These are phyloP conservation scores for Synergus gifuensis DNA, from an alignment of 2,888 invertebrate genomes.

Conservation along the genomic window DNA sequence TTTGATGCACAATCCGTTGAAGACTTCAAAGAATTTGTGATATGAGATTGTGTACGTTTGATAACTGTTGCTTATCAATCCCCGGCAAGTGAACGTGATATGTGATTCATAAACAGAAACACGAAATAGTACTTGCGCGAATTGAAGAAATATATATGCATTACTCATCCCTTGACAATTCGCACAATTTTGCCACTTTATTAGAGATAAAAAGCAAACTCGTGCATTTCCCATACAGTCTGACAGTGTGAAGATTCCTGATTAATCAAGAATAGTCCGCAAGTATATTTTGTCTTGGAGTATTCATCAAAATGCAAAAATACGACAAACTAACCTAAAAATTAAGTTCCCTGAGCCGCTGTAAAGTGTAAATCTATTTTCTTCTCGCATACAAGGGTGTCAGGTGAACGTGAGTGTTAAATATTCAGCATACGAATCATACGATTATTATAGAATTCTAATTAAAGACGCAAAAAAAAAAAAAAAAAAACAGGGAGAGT, in stretches of 20 bases:
- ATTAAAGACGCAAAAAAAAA: not conserved
- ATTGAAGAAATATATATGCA: not conserved
- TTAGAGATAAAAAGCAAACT: not conserved
- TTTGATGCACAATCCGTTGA: conserved; percentile 4
- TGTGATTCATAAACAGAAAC: no score
- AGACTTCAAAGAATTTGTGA: conserved; percentile 3
- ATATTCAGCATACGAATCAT: not conserved
- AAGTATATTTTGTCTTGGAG: not conserved
- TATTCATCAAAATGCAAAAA: not conserved
- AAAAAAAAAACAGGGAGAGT: not conserved
- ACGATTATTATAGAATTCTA: not conserved
- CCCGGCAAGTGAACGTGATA: not conserved
- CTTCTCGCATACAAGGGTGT: not conserved
- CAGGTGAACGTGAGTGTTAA: conserved; percentile 19
- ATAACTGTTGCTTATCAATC: conserved; percentile 5
- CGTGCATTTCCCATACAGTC: not conserved
- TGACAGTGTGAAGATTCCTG: not conserved
- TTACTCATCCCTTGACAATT: conserved; percentile 1
- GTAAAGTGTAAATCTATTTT: not conserved
- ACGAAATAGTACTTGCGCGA: not conserved
- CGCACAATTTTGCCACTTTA: not conserved
- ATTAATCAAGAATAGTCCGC: not conserved
- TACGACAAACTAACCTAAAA: not conserved
- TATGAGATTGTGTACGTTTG: not conserved
- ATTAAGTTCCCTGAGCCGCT: not conserved